Percentiles rank a stretch among this genome's conserved stretches.
Conservation (phyloP, 1,140 invertebrate genomes). For the Leptopilina boulardi region DNA sequence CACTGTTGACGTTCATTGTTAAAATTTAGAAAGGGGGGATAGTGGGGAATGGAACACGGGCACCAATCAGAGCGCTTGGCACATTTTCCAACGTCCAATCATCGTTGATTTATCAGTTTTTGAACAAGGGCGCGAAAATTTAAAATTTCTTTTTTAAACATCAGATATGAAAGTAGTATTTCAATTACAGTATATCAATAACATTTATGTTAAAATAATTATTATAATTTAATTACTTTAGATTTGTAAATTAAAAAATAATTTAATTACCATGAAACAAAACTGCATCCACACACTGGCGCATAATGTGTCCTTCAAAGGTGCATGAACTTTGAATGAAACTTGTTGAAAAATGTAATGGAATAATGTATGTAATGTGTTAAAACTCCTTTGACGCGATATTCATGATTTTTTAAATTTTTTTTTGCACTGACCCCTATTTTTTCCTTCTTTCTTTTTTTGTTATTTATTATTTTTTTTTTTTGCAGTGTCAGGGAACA, state of each 20-base stretch:
- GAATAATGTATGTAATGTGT: neutral
- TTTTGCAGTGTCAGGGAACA: slow-evolving; percentile 9
- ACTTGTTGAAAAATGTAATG: neutral
- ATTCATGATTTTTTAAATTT: neutral
- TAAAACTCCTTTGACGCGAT: neutral
- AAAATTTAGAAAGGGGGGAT: neutral
- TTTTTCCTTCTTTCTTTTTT: neutral
- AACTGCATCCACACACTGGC: slow-evolving; percentile 46
- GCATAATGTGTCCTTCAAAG: slow-evolving; percentile 46
- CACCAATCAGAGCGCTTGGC: neutral
- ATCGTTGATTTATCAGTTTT: too few relatives aligned
- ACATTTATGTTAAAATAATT: too few relatives aligned
- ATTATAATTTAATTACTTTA: too few relatives aligned
- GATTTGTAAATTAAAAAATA: neutral
- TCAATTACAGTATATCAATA: too few relatives aligned
- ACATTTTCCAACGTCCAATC: too few relatives aligned
- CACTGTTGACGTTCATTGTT: neutral
- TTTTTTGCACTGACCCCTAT: slow-evolving; percentile 2
- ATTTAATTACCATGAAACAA: slow-evolving; percentile 52
- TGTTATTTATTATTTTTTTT: too few relatives aligned
- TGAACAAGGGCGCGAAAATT: too few relatives aligned
- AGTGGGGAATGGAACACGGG: neutral
- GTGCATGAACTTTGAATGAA: neutral
- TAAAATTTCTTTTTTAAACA: too few relatives aligned
- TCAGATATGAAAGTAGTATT: too few relatives aligned